A percentile compares a stretch with the other conserved stretches of the same genome.
phyloP scores from a whole-genome alignment of 1,140 invertebrate species.

The Temnothorax curvispinosus region DNA sequence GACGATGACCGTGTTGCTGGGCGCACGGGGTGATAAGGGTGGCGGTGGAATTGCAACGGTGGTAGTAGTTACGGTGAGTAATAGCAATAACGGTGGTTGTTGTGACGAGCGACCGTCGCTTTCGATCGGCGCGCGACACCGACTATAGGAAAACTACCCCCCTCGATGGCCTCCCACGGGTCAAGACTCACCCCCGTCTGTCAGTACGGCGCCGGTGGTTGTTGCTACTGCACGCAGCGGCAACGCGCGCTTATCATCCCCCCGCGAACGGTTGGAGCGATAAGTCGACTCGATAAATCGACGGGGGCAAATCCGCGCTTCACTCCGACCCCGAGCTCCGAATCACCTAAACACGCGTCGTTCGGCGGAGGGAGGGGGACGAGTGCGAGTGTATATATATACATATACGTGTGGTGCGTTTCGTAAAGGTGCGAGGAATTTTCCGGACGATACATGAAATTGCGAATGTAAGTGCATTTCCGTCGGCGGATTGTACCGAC shows the following conservation, averaged over 20 bases:
- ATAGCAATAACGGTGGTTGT: conserved; percentile 9
- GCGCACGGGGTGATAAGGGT: neutral
- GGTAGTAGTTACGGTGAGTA: neutral
- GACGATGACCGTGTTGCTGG: conserved; percentile 51
- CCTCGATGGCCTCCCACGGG: neutral
- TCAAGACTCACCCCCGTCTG: conserved; percentile 58
- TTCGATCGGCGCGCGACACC: conserved; percentile 67
- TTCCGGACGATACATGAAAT: conserved; percentile 66
- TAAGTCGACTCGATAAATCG: neutral
- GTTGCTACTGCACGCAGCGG: conserved; percentile 57
- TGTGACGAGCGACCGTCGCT: conserved; percentile 16
- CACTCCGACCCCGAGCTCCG: neutral
- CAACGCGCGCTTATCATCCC: neutral
- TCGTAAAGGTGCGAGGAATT: conserved; percentile 17
- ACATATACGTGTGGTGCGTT: neutral
- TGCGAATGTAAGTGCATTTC: conserved; percentile 69
- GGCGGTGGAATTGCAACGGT: neutral
- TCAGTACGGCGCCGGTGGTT: conserved; percentile 66
- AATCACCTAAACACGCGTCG: neutral
- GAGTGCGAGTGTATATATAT: neutral
- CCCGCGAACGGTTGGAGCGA: neutral
- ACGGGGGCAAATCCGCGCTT: neutral
- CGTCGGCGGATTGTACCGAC: conserved; percentile 9
- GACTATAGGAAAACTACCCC: conserved; percentile 63
- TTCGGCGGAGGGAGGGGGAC: neutral